phyloP scores from a whole-genome alignment of 2,888 invertebrate genomes.

The Amorpha juglandis region DNA sequence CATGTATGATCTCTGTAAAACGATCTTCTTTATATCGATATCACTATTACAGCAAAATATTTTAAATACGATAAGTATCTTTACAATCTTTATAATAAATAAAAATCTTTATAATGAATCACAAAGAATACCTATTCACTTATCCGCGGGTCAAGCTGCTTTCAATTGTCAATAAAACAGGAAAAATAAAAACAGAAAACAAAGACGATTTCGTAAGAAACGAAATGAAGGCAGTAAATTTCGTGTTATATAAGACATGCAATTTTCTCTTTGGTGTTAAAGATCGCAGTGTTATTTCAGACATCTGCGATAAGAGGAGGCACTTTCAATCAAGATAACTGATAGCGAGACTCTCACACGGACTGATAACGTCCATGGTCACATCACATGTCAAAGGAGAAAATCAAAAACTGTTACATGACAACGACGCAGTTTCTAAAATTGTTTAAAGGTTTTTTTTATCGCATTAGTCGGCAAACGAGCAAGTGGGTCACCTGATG shows the following conservation, averaged over 20 bases:
- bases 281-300: slow-evolving; percentile 26
- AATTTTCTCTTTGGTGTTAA: slow-evolving; percentile 18
- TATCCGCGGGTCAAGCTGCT: slow-evolving; percentile 2
- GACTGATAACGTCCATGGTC: slow-evolving; percentile 48
- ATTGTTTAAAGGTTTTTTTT: too few species aligned
- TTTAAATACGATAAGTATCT: too few species aligned
- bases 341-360: slow-evolving; percentile 49
- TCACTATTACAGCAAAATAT: too few species aligned
- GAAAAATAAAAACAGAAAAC: slow-evolving; percentile 38
- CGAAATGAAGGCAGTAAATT: slow-evolving; percentile 10
- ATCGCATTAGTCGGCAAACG: too few species aligned
- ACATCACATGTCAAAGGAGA: slow-evolving; percentile 28
- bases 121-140: background rate
- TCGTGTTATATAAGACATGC: background rate
- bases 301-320: slow-evolving; percentile 20
- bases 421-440: background rate
- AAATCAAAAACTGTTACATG: slow-evolving; percentile 18
- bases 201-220: slow-evolving; percentile 17
- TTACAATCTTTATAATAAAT: background rate
- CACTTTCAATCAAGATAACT: slow-evolving; percentile 65
- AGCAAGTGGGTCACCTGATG: too few species aligned
- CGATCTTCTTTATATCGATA: too few species aligned
- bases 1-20: too few species aligned
- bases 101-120: background rate
- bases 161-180: slow-evolving; percentile 34